Conservation (phyloP, 2,888 invertebrate species). For the Leistus spinibarbis region DNA sequence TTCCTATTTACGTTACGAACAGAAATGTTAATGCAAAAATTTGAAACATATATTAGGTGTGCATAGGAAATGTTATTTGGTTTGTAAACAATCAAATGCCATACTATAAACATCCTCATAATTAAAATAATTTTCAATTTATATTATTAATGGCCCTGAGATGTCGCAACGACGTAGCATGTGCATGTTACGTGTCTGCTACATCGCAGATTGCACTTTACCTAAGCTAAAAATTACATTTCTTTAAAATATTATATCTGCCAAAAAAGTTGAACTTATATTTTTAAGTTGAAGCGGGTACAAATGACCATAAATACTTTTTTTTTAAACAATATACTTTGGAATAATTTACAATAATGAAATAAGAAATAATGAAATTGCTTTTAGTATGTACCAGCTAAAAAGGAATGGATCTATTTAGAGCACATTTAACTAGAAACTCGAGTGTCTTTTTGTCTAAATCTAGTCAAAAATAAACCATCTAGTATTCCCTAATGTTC, state of each 20-base stretch:
- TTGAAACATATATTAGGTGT: constrained; percentile 35
- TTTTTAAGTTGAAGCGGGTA: too few species aligned
- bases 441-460: constrained; percentile 15
- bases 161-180: too few species aligned
- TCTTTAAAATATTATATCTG: too few species aligned
- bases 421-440: constrained; percentile 35
- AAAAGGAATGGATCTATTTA: constrained; percentile 16
- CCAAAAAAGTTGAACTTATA: too few species aligned
- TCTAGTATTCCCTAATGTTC: constrained; percentile 5
- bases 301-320: too few species aligned
- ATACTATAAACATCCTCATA: constrained; percentile 16
- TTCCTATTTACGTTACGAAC: neutral
- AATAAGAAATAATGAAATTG: constrained; percentile 7
- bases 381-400: constrained; percentile 19
- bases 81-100: constrained; percentile 25
- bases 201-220: too few species aligned
- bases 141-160: too few species aligned
- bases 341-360: neutral
- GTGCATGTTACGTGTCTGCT: too few species aligned
- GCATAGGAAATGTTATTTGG: constrained; percentile 31
- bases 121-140: neutral
- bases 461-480: neutral
- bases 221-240: too few species aligned
- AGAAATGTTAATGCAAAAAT: constrained; percentile 37
- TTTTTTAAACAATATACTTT: neutral